Conservation (phyloP, 1,140 invertebrate species). For the Chionoecetes opilio region DNA sequence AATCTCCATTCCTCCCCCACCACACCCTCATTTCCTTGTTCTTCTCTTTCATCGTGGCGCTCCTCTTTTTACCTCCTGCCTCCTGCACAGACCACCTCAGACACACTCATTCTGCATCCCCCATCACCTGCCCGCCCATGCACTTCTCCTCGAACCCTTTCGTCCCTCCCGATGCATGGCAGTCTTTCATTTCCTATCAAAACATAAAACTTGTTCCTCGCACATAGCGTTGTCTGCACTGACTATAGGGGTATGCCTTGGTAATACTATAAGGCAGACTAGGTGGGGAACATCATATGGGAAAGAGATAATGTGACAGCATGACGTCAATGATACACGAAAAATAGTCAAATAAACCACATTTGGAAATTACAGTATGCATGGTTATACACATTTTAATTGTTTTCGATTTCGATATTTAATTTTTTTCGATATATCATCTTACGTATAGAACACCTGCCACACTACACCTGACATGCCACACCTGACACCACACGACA, state of each 20-base stretch:
- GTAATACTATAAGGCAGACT: too few relatives aligned
- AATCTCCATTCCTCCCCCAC: background rate
- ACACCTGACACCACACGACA: slow-evolving; percentile 12
- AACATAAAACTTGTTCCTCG: background rate
- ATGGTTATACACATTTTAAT: too few relatives aligned
- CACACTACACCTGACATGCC: background rate
- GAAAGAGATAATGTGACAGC: background rate
- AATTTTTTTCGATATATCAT: background rate
- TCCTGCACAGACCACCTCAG: background rate
- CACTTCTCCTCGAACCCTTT: background rate
- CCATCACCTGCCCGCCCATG: background rate
- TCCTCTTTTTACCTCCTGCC: background rate
- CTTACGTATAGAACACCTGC: background rate
- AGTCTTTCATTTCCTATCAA: background rate
- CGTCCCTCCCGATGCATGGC: background rate
- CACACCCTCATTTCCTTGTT: background rate
- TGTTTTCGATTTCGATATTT: background rate
- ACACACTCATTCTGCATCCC: background rate
- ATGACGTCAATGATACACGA: too few relatives aligned
- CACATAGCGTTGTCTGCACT: background rate
- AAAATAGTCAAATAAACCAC: too few relatives aligned
- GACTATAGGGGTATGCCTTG: background rate
- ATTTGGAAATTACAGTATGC: too few relatives aligned
- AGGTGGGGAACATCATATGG: background rate
- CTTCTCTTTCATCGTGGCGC: background rate